A percentile compares a stretch with the other conserved stretches of the same genome.
These are phyloP conservation scores for Holothuria leucospilota DNA, from an alignment of 53 echinoderm and acorn worm species.

Conservation along the genomic window DNA sequence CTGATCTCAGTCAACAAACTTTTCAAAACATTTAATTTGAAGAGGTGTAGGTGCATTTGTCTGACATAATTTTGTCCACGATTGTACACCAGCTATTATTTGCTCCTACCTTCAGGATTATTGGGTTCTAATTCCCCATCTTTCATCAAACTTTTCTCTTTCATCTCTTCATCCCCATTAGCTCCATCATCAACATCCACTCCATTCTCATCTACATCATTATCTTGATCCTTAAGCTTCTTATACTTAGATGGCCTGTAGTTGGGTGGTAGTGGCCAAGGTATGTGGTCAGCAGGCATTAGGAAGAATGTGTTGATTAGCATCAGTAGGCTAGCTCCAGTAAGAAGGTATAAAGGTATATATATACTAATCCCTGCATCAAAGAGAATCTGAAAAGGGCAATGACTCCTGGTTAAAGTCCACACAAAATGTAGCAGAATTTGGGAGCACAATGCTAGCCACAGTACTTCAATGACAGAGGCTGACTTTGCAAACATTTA, in stretches of 20 bases:
- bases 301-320: constrained; percentile 80
- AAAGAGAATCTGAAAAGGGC: constrained; percentile 66
- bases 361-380: constrained; percentile 72
- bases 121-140: too few species aligned
- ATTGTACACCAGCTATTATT: too few species aligned
- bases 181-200: neutral
- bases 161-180: neutral
- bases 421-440: too few species aligned
- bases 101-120: too few species aligned
- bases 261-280: constrained; percentile 86
- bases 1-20: too few species aligned
- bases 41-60: too few species aligned
- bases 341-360: constrained; percentile 76
- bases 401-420: neutral
- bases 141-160: neutral
- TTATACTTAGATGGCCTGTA: constrained; percentile 63
- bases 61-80: too few species aligned
- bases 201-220: neutral
- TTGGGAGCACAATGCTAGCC: too few species aligned
- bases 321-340: constrained; percentile 67
- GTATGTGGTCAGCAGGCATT: constrained; percentile 75
- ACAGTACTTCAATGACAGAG: too few species aligned
- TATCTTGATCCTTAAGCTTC: constrained; percentile 11
- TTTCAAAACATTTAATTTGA: too few species aligned
- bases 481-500: too few species aligned